phyloP scores from a whole-genome alignment of 2,113 vertebrate species.

The Leptobrachium leishanense region DNA sequence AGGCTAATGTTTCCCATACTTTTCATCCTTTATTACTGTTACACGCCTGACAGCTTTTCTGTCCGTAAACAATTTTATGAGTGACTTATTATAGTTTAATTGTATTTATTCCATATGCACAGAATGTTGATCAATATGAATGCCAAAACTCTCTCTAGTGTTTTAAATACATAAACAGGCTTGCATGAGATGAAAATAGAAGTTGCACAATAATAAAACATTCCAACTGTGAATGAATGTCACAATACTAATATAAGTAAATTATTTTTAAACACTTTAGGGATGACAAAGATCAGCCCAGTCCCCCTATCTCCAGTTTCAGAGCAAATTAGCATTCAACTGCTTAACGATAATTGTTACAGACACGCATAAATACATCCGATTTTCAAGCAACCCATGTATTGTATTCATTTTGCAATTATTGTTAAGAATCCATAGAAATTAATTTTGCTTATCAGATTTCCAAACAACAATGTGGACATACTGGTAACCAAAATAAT shows the following conservation, averaged over 20 bases:
- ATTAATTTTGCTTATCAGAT: not conserved
- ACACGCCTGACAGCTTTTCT: too few relatives aligned
- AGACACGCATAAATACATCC: not conserved
- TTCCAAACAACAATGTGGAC: too few relatives aligned
- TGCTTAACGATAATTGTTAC: not conserved
- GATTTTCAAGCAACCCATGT: not conserved
- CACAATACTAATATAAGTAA: not conserved
- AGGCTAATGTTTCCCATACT: too few relatives aligned
- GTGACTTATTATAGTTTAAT: too few relatives aligned
- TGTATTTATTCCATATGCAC: too few relatives aligned
- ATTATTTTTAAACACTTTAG: not conserved
- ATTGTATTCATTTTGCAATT: not conserved
- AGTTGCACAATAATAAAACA: not conserved
- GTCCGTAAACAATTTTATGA: too few relatives aligned
- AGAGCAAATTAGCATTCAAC: not conserved
- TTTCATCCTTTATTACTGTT: too few relatives aligned
- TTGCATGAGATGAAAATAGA: not conserved
- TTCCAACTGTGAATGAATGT: not conserved
- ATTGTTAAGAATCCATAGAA: not conserved
- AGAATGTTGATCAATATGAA: not conserved
- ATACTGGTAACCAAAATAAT: too few relatives aligned
- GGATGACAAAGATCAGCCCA: not conserved
- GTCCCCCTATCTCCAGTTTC: not conserved
- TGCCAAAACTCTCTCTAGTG: not conserved
- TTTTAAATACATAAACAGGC: constrained; percentile 4